A percentile compares a stretch with the other conserved stretches of the same genome.
Evolutionary conservation across 2,113 vertebrate genomes (phyloP).

Genomic region (Delphinapterus leucas): DNA sequence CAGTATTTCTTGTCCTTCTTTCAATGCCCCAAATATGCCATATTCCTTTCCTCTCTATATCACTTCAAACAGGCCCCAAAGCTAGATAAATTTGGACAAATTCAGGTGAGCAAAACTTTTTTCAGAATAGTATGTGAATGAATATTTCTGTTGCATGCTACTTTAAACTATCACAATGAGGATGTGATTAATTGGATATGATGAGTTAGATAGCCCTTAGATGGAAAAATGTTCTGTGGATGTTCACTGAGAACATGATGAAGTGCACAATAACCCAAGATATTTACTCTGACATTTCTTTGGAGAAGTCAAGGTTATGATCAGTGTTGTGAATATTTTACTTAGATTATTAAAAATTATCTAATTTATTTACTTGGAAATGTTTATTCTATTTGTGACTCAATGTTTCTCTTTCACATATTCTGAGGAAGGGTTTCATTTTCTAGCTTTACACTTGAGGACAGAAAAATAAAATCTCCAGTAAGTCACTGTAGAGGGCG

Average conservation of each 20-base stretch:
- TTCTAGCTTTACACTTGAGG: not conserved
- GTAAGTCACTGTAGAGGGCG: not conserved
- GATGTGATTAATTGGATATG: not conserved
- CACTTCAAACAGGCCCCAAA: not conserved
- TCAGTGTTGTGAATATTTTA: not conserved
- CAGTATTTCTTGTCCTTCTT: not conserved
- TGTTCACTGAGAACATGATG: not conserved
- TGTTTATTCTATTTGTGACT: not conserved
- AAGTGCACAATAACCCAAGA: not conserved
- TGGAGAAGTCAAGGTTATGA: not conserved
- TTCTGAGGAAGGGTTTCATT: not conserved
- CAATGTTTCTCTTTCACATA: not conserved
- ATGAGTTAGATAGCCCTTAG: not conserved
- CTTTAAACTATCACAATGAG: not conserved
- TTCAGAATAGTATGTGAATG: not conserved
- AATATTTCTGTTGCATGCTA: not conserved
- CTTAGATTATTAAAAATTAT: not conserved
- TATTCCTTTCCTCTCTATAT: not conserved
- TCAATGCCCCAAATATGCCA: not conserved
- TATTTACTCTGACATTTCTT: not conserved
- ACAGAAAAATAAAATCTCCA: not conserved
- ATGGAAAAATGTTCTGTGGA: not conserved
- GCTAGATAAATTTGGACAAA: not conserved
- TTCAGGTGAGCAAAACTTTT: not conserved
- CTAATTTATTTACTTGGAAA: not conserved